Evolutionary conservation across 2,113 vertebrate species (phyloP).

Genomic region (Engystomops pustulosus): DNA sequence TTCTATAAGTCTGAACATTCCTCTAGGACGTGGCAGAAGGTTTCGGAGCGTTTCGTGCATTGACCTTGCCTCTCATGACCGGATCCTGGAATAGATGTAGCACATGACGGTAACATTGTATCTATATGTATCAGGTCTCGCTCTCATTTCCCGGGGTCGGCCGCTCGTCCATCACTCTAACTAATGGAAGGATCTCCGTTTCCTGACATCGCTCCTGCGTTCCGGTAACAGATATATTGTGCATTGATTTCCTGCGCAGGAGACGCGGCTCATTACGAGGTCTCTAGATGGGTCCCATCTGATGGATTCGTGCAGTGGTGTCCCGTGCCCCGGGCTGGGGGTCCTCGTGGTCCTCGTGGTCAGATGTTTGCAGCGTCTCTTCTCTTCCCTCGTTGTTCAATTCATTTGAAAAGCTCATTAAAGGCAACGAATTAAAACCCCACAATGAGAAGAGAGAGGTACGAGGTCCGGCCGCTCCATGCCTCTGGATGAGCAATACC

Average conservation of each 20-base stretch:
- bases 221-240: slow-evolving; percentile 41
- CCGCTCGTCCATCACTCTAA: slow-evolving; percentile 1
- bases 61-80: background rate
- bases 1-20: too few relatives aligned
- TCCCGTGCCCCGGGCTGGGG: background rate
- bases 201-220: slow-evolving; percentile 6
- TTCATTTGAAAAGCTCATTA: slow-evolving; percentile 43
- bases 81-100: background rate
- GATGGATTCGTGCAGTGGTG: slow-evolving; percentile 2
- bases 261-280: slow-evolving; percentile 12
- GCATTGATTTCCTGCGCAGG: slow-evolving; percentile 16
- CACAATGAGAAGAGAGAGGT: slow-evolving; percentile 1
- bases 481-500: slow-evolving; percentile 28
- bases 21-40: too few relatives aligned
- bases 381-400: too few relatives aligned
- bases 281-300: background rate
- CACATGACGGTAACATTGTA: background rate
- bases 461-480: background rate
- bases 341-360: background rate
- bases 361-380: too few relatives aligned
- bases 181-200: slow-evolving; percentile 13
- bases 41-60: background rate
- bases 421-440: background rate
- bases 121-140: background rate
- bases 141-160: slow-evolving; percentile 18